Percentiles rank a stretch among this genome's conserved stretches.
These are phyloP conservation scores for Cinclus mexicanus DNA, from an alignment of 2,113 vertebrate genomes.

Conservation along the genomic window DNA sequence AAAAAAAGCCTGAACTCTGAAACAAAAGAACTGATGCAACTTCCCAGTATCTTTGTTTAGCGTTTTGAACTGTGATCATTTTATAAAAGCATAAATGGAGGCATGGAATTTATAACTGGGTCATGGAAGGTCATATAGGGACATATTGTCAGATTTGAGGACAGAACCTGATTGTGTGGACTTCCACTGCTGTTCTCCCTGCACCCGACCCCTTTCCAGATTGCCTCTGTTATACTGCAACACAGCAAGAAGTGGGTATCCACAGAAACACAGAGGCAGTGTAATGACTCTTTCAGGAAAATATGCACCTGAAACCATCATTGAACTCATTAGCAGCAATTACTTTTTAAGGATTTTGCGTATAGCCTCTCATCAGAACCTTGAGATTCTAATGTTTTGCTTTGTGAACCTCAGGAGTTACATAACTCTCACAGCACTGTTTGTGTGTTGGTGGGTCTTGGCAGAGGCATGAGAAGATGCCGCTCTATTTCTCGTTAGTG, in stretches of 20 bases:
- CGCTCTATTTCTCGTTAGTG: neutral
- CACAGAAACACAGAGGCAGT: neutral
- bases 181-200: neutral
- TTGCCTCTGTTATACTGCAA: neutral
- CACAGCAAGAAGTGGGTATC: neutral
- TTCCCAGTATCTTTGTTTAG: neutral
- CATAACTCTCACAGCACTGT: neutral
- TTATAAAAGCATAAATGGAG: neutral
- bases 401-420: neutral
- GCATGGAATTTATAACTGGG: neutral
- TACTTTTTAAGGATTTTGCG: neutral
- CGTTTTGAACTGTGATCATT: neutral
- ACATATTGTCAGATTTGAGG: conserved; percentile 17
- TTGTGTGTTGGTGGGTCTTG: neutral
- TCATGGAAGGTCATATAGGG: conserved; percentile 4
- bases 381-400: neutral
- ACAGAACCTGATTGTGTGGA: conserved; percentile 38
- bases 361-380: neutral
- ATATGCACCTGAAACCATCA: neutral
- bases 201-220: neutral
- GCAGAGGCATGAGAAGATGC: neutral
- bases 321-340: neutral
- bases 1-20: neutral
- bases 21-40: neutral
- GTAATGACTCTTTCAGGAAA: neutral